Base-by-base conservation (phyloP, 2,113 vertebrate genomes). In the Onychorhynchus coronatus region DNA sequence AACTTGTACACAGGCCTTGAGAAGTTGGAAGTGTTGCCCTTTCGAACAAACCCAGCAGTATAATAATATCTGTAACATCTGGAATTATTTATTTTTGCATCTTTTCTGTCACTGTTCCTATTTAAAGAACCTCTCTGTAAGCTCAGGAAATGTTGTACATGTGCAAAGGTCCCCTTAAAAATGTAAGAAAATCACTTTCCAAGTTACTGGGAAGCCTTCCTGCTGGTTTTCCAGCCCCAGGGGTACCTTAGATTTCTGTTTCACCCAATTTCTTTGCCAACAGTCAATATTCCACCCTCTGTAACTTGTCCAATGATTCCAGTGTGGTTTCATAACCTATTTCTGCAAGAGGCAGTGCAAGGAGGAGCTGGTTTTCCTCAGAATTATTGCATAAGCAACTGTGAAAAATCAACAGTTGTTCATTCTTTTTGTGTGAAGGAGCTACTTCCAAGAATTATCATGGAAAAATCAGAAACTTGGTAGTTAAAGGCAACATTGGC, bases 1-100 rank as follows among this genome's bases (percentile, higher is more conserved):
- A 96, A 77, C 53, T 84, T 46, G 42, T 76, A 76, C 59, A 68
- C 9, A 95, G 72, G 31, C 39, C 80, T 63, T 47, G 74, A 80
- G 66, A 70, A 50, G 33, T 39, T 88, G 82, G 82, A 76, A 77
- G 58, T 31, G 33, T 20, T 91, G 79, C 89, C 93, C 88, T 82
- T 96, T 90, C 88, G 93, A 96, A 92, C 65, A 56, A 6, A 85
- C 81, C 30, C 27, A 33, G 68, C 59, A 33, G 47, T 25, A 25
- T 30, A 81, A 85, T 71, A 80, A 84, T 66, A 80, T 50, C 63
- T 74, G 91, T 33, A 28, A 13, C 63, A 97, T 85, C 88, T 89
- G 93, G 85, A 96, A 93, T 85, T 77, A 72, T 95, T 97, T 96
- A 90, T 94, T 96, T 91, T 77, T 77, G n/a, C 39, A 62, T 44